Base-by-base conservation (phyloP, 1,140 invertebrate genomes). In the Drosophila murphyi region DNA sequence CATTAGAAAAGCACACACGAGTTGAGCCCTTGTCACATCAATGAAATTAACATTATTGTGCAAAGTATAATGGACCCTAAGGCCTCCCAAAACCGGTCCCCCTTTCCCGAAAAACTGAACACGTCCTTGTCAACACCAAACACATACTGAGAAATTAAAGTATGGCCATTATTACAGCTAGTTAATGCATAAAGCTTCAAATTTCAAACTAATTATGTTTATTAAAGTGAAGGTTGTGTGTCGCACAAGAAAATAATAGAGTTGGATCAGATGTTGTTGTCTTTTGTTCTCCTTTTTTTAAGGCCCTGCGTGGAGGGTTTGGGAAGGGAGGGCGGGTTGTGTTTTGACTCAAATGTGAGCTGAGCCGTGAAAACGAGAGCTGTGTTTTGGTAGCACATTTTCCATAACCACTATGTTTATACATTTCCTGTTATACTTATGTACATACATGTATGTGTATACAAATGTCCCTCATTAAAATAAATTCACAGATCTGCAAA, bases 1-100 rank as follows among this genome's bases (percentile, higher is more conserved):
- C 12, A 47, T 32, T 47, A 6, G 57, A 34, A 34, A 34, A 60
- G 41, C 20, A 12, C 57, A 47, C 57, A 45, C 45, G 29, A 59
- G n/a, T 47, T 45, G 56, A 32, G 41, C 29, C 31, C 12, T 45
- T 59, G 41, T 7, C 35, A 52, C n/a, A 12, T 31, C 29, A 31
- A 43, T 31, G n/a, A 8, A 52, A 32, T 39, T 47, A 10, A 4
- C 32, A 54, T 54, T 54, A 37, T 43, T 31, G 37, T 29, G 3
- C 32, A 29, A 8, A 61, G 31, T 4, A 10, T 31, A 31, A 48
- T 48, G 2, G 10, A 10, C 4, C 5, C 12, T 34, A 4, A 10
- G n/a, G 10, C 12, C n/a, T 5, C 2, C n/a, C 51, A 20, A 20
- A 20, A 20, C 20, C 20, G 1, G 20, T 20, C 20, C 20, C 20